Evolutionary conservation across 2,113 vertebrate genomes (phyloP).

Genomic region (Theristicus caerulescens): DNA sequence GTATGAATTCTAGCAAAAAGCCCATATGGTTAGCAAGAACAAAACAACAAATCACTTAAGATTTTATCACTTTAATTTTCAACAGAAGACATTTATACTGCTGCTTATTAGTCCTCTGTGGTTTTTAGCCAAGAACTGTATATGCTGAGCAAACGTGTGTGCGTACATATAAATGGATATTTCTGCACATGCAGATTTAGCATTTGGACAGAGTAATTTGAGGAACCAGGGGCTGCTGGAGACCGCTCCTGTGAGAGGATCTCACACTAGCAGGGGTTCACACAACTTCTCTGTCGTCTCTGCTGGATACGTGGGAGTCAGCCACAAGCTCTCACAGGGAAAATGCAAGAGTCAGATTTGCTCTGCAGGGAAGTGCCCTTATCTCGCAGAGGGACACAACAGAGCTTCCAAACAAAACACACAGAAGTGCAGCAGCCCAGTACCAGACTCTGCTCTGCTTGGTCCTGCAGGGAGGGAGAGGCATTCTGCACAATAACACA

Average conservation of each 20-base stretch:
- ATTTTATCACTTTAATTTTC: slow-evolving; percentile 46
- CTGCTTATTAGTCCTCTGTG: neutral
- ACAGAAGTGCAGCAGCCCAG: neutral
- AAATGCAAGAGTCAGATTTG: neutral
- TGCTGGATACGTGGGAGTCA: neutral
- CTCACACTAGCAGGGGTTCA: neutral
- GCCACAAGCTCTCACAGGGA: neutral
- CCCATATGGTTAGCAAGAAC: slow-evolving; percentile 42
- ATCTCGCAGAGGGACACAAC: neutral
- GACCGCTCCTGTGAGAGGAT: neutral
- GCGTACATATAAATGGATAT: neutral
- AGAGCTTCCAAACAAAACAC: neutral
- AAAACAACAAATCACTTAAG: slow-evolving; percentile 47
- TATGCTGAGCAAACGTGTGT: neutral
- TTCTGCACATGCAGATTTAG: neutral
- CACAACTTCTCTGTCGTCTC: neutral
- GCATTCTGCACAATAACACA: neutral
- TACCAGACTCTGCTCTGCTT: neutral
- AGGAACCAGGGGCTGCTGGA: neutral
- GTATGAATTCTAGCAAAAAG: slow-evolving; percentile 19
- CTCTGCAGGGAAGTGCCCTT: neutral
- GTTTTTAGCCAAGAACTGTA: neutral
- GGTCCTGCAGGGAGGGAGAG: neutral
- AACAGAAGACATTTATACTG: slow-evolving; percentile 20
- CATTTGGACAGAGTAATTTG: neutral